phyloP scores from a whole-genome alignment of 2,888 invertebrate species.

The Neoscelio sp. region DNA sequence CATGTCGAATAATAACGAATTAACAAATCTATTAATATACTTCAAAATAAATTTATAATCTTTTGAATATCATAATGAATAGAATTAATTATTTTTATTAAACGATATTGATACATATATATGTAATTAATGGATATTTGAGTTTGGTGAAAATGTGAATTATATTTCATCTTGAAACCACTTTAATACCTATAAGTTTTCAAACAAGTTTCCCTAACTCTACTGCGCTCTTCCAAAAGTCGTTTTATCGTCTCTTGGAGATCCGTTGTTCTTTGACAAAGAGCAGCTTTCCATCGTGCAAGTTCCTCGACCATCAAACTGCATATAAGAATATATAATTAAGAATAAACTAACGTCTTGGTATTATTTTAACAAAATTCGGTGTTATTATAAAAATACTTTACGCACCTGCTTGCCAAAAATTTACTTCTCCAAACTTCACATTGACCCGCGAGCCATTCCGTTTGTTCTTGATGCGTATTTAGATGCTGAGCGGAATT shows the following conservation, averaged over 20 bases:
- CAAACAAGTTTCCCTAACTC: slow-evolving; percentile 86
- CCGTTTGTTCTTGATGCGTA: slow-evolving; percentile 96
- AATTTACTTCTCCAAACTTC: slow-evolving; percentile 99
- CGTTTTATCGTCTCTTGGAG: slow-evolving; percentile 88
- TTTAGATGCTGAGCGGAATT: slow-evolving; percentile 94
- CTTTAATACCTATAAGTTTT: slow-evolving; percentile 88
- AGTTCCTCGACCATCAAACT: slow-evolving; percentile 97
- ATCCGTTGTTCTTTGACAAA: slow-evolving; percentile 89
- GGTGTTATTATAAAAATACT: no score
- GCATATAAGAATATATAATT: slow-evolving; percentile 75
- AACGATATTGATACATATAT: no score
- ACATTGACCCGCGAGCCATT: slow-evolving; percentile 96
- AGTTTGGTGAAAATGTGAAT: no score
- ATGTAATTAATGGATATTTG: no score
- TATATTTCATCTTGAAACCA: no score
- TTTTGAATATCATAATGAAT: no score
- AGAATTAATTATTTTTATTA: no score
- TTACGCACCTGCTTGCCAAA: slow-evolving; percentile 92
- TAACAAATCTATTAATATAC: no score
- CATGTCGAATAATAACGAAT: no score
- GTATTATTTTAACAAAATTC: no score
- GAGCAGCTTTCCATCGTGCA: slow-evolving; percentile 92
- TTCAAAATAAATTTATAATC: no score
- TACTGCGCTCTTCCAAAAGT: slow-evolving; percentile 88
- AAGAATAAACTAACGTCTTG: no score